Base-by-base conservation (phyloP, 2,888 invertebrate species). In the Carabus problematicus region DNA sequence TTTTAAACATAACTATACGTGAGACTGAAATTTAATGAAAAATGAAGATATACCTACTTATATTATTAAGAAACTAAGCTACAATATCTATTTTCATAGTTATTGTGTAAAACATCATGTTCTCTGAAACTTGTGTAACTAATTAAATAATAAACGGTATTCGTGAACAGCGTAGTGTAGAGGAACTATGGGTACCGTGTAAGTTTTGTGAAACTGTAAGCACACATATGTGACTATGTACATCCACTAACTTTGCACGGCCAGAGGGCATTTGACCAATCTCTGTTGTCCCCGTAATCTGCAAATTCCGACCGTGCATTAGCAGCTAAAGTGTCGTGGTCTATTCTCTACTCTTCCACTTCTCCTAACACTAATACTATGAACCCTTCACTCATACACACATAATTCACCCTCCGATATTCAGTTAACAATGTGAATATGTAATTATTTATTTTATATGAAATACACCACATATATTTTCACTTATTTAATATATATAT, bases 181-280 rank as follows among this genome's bases (percentile, higher is more conserved):
- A 29, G 29, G 29, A 29, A 29, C 2, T 29, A 29, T 6, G 29
- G 29, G 29, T 14, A 12, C 14, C 1, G 45, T 45, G 14, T 45
- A 12, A 12, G n/a, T 11, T 45, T 45, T 45, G n/a, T 45, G 14
- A 45, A 45, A 12, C 7, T 11, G n/a, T 45, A 45, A 45, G 45
- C 45, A 12, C 14, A 45, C 29, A 29, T 6, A 29, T 6, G 6
- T 6, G 6, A n/a, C n/a, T 6, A 29, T 6, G 6, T 29, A 29
- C 29, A 29, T n/a, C n/a, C 29, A 29, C 29, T 29, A 29, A 19
- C 52, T 14, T 52, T 14, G 52, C 52, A 16, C 52, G 59, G 60
- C 42, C 67, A 60, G 49, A 52, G 67, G 67, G 43, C 60, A 60
- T 67, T 67, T 49, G 67, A 60, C 67, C 67, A 67, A 67, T 67